Conservation (phyloP, 2,888 invertebrate genomes). For the Pedicia rivosa region DNA sequence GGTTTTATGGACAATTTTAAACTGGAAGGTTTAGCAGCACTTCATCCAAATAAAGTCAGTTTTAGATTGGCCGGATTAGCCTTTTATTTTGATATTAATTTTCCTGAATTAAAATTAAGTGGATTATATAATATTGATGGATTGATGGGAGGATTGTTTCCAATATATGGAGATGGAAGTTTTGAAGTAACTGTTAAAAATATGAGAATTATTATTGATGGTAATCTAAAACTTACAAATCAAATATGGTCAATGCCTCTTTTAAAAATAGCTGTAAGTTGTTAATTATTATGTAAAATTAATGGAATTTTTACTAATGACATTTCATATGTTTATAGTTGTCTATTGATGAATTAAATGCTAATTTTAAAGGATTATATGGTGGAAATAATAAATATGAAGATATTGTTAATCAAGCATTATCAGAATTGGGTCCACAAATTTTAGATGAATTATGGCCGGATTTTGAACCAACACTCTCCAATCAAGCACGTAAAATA, state of each 20-base stretch:
- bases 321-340: too few species aligned
- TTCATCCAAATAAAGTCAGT: background rate
- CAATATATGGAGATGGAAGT: background rate
- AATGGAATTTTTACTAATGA: too few species aligned
- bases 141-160: background rate
- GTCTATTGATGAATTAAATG: background rate
- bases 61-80: background rate
- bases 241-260: background rate
- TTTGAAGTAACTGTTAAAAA: background rate
- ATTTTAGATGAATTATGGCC: background rate
- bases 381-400: conserved; percentile 1
- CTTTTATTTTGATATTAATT: background rate
- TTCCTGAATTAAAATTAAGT: background rate
- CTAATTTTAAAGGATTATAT: background rate
- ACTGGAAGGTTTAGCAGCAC: too few species aligned
- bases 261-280: too few species aligned
- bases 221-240: background rate
- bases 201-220: background rate
- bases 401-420: conserved; percentile 1
- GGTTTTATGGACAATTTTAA: too few species aligned
- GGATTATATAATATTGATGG: background rate
- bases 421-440: background rate
- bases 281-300: too few species aligned
- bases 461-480: background rate
- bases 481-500: background rate